phyloP scores from a whole-genome alignment of 2,888 invertebrate genomes.

The Tryphoninae sp. region DNA sequence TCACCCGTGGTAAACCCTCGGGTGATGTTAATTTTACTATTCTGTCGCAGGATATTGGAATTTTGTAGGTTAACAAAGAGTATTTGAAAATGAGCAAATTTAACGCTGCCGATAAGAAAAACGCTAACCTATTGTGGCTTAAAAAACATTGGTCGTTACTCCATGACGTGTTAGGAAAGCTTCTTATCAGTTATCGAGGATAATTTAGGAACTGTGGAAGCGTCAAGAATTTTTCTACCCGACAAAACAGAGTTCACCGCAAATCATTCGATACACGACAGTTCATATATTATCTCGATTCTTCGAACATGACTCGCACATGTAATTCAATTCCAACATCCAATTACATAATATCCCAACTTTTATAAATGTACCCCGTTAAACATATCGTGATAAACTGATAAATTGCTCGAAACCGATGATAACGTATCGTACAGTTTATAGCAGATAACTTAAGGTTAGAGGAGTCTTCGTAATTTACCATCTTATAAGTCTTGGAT shows the following conservation, averaged over 20 bases:
- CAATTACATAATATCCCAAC: not conserved
- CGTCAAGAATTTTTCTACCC: not conserved
- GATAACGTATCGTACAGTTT: not conserved
- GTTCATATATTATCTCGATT: not conserved
- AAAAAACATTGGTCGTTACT: too few species aligned
- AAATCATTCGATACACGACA: not conserved
- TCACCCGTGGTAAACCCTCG: too few species aligned
- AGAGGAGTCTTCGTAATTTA: not conserved
- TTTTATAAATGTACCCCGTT: not conserved
- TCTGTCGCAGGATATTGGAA: not conserved
- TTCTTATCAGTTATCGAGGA: not conserved
- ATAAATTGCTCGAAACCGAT: not conserved
- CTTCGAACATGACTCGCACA: not conserved
- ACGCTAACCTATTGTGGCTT: too few species aligned
- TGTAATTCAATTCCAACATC: not conserved
- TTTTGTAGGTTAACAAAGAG: too few species aligned
- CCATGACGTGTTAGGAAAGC: not conserved
- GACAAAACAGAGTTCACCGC: not conserved
- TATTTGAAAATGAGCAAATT: too few species aligned
- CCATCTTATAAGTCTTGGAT: not conserved
- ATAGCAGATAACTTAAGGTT: not conserved
- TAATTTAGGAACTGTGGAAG: not conserved
- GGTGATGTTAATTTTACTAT: too few species aligned
- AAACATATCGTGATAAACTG: not conserved
- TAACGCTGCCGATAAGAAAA: too few species aligned